phyloP scores from a whole-genome alignment of 2,113 vertebrate species.

The Crocuta crocuta region DNA sequence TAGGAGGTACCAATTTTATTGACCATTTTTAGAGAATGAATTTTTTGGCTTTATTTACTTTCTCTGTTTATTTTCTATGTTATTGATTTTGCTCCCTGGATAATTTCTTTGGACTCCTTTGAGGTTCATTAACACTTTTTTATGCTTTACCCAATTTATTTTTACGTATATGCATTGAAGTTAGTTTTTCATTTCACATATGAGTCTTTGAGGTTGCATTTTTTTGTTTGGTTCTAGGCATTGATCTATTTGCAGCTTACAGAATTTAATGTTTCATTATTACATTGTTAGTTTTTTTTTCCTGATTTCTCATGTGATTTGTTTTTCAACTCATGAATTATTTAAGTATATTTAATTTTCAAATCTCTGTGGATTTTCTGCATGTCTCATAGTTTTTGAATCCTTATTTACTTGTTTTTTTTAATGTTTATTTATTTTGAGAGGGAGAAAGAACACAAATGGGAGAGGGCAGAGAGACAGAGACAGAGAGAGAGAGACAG shows the following conservation, averaged over 20 bases:
- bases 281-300: not conserved
- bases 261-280: not conserved
- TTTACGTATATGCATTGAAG: not conserved
- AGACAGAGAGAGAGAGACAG: too few species aligned
- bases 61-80: not conserved
- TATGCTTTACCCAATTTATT: not conserved
- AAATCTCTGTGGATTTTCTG: not conserved
- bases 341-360: slow-evolving; percentile 20
- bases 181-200: not conserved
- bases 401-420: not conserved
- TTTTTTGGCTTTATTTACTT: not conserved
- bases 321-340: not conserved
- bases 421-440: too few species aligned
- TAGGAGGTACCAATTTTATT: not conserved
- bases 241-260: not conserved
- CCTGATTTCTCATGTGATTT: not conserved
- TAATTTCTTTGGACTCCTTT: not conserved
- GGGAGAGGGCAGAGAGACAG: too few species aligned
- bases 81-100: not conserved
- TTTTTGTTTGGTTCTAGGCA: not conserved
- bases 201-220: not conserved
- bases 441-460: too few species aligned
- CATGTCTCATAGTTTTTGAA: not conserved
- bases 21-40: not conserved
- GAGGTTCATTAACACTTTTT: not conserved